phyloP scores from a whole-genome alignment of 1,140 invertebrate species.

The Schmidtea mediterranea region DNA sequence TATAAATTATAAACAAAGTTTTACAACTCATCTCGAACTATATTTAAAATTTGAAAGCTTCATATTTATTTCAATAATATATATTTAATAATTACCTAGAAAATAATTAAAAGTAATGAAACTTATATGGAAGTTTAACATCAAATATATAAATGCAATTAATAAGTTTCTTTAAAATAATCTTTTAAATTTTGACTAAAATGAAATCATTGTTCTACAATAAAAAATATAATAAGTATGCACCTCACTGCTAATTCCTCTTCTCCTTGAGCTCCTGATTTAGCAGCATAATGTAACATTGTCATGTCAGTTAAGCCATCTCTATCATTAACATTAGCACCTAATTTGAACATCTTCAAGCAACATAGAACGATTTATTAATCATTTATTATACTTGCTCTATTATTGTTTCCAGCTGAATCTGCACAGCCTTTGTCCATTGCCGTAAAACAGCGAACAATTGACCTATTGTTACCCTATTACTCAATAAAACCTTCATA shows the following conservation, averaged over 20 bases:
- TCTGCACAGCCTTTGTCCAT: constrained; percentile 33
- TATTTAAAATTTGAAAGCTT: too few relatives aligned
- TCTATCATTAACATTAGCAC: constrained; percentile 29
- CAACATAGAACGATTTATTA: constrained; percentile 5
- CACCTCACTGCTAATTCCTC: constrained; percentile 13
- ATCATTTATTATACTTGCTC: constrained; percentile 21
- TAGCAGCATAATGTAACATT: constrained; percentile 32
- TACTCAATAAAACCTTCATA: constrained; percentile 19
- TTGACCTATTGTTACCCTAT: constrained; percentile 26
- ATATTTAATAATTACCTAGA: too few relatives aligned
- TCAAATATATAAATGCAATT: too few relatives aligned
- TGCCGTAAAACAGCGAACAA: constrained; percentile 32
- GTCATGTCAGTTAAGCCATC: constrained; percentile 36
- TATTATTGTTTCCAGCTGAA: constrained; percentile 27
- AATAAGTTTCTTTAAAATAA: too few relatives aligned
- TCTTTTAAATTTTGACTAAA: too few relatives aligned
- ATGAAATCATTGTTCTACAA: too few relatives aligned
- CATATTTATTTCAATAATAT: too few relatives aligned
- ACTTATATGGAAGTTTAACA: too few relatives aligned
- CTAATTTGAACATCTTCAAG: constrained; percentile 26
- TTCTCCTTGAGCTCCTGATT: constrained; percentile 30
- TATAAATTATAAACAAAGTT: too few relatives aligned
- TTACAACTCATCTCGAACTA: too few relatives aligned
- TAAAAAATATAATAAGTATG: constrained; percentile 4
- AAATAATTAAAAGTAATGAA: too few relatives aligned